A percentile compares a stretch with the other conserved stretches of the same genome.
phyloP scores from a whole-genome alignment of 2,113 vertebrate species.

The Xenopus borealis region DNA sequence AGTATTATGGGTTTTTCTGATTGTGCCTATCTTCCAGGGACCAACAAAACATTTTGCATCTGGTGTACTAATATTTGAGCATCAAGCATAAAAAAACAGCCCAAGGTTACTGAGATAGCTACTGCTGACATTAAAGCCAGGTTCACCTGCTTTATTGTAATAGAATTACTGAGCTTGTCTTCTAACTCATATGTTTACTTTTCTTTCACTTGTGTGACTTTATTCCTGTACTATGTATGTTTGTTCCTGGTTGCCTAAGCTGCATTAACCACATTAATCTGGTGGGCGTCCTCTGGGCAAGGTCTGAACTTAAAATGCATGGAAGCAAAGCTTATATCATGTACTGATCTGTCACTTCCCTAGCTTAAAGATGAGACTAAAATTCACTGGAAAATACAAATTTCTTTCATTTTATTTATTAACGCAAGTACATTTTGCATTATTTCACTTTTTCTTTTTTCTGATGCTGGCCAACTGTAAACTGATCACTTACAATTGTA shows the following conservation, averaged over 20 bases:
- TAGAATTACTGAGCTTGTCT: neutral
- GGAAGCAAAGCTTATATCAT: constrained; percentile 18
- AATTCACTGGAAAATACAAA: neutral
- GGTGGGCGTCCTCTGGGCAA: constrained; percentile 16
- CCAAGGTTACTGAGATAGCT: neutral
- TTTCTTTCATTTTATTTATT: neutral
- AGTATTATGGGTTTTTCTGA: neutral
- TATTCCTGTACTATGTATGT: neutral
- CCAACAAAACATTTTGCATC: neutral
- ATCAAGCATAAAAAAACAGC: neutral
- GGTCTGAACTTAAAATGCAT: constrained; percentile 6
- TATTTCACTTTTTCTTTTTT: constrained; percentile 50
- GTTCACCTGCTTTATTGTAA: constrained; percentile 13
- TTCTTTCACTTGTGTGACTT: neutral
- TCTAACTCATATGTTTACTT: neutral
- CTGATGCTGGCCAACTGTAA: constrained; percentile 65
- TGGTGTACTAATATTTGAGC: neutral
- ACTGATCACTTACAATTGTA: constrained; percentile 71
- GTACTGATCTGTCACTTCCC: constrained; percentile 8
- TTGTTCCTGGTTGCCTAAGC: neutral
- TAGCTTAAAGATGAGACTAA: neutral
- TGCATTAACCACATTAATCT: neutral
- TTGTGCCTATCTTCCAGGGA: neutral
- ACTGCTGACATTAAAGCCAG: constrained; percentile 8
- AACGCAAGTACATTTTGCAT: neutral